A percentile compares a stretch with the other conserved stretches of the same genome.
Evolutionary conservation across 2,888 invertebrate species (phyloP).

Genomic region (Harpalus rubripes): DNA sequence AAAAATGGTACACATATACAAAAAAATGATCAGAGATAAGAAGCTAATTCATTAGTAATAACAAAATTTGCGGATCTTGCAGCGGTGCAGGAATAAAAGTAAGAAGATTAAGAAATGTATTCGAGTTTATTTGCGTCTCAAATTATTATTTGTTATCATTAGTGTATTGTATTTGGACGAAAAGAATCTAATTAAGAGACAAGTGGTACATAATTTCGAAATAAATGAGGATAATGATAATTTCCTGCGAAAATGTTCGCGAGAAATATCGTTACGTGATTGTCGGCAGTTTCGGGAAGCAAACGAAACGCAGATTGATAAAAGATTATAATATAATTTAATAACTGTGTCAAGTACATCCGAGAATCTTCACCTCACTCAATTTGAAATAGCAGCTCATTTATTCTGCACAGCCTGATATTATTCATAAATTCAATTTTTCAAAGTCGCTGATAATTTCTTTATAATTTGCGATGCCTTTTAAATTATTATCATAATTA

Average conservation of each 20-base stretch:
- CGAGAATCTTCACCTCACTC: constrained; percentile 34
- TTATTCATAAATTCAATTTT: constrained; percentile 53
- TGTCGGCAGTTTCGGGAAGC: constrained; percentile 4
- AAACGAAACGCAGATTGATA: constrained; percentile 28
- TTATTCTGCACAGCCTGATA: constrained; percentile 3
- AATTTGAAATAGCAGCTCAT: constrained; percentile 23
- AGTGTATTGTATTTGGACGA: too few species aligned
- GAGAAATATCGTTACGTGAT: constrained; percentile 11
- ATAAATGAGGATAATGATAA: constrained; percentile 10
- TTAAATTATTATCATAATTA: constrained; percentile 55
- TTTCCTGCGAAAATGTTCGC: background rate
- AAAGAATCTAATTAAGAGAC: background rate
- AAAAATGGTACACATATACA: too few species aligned
- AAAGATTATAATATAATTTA: constrained; percentile 45
- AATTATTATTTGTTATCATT: too few species aligned
- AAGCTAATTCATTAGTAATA: too few species aligned
- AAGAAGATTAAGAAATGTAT: background rate
- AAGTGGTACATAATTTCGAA: background rate
- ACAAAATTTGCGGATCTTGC: too few species aligned
- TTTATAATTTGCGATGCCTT: constrained; percentile 41
- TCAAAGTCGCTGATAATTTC: constrained; percentile 47
- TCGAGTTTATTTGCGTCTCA: background rate
- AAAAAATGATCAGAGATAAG: too few species aligned
- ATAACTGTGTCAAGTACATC: constrained; percentile 37
- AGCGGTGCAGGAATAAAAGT: too few species aligned